Evolutionary conservation across 2,797 vertebrate species (phyloP).

Genomic region (Scolopax rusticola): DNA sequence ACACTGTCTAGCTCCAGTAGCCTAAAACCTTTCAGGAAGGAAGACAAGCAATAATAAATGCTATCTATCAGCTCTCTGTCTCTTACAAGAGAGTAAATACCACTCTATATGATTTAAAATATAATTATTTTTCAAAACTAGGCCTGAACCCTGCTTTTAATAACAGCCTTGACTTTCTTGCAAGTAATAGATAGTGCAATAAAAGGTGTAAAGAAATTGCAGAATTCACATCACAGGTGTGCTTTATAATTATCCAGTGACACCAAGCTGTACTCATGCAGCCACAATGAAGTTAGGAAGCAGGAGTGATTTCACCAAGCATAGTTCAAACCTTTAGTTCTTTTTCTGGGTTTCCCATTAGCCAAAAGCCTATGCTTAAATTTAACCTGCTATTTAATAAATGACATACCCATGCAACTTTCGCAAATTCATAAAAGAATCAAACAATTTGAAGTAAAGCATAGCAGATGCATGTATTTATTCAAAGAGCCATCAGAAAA

Average conservation of each 20-base stretch:
- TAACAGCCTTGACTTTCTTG: not conserved
- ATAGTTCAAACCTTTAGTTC: not conserved
- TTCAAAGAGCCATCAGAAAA: not conserved
- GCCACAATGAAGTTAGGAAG: not conserved
- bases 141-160: not conserved
- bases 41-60: not conserved
- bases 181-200: not conserved
- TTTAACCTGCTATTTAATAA: not conserved
- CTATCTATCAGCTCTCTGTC: not conserved
- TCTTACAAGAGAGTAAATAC: not conserved
- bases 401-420: not conserved
- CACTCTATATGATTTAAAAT: not conserved
- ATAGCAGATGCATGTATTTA: not conserved
- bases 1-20: not conserved
- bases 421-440: not conserved
- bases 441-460: not conserved
- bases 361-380: not conserved
- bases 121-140: not conserved
- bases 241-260: not conserved
- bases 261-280: not conserved
- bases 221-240: not conserved
- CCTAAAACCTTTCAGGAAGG: not conserved
- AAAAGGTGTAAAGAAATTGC: not conserved
- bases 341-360: not conserved
- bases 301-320: not conserved